Conservation (phyloP, 1,140 invertebrate species). For the Neodiprion virginianus region DNA sequence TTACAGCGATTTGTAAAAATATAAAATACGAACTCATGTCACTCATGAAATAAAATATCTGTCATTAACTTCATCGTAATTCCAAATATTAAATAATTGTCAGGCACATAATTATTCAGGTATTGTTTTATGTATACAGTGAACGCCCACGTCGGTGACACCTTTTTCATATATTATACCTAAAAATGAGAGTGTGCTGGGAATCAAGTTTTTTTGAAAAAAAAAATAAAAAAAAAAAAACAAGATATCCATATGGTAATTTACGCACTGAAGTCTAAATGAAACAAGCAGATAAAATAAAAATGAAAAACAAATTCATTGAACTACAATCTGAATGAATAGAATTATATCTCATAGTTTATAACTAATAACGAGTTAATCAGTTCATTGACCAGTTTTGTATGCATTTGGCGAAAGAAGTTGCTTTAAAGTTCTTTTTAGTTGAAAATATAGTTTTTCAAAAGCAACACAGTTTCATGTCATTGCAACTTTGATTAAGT, state of each 20-base stretch:
- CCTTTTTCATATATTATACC: not conserved
- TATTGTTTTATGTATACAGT: not conserved
- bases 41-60: too few relatives aligned
- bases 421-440: slow-evolving; percentile 34
- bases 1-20: not conserved
- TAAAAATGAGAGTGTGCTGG: not conserved
- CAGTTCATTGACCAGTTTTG: slow-evolving; percentile 37
- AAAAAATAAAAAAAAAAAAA: not conserved
- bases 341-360: slow-evolving; percentile 49
- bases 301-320: slow-evolving; percentile 25
- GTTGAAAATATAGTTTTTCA: slow-evolving; percentile 14
- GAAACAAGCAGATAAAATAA: not conserved
- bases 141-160: not conserved
- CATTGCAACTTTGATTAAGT: slow-evolving; percentile 54
- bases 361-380: slow-evolving; percentile 1
- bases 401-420: slow-evolving; percentile 54
- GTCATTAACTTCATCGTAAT: not conserved
- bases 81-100: not conserved
- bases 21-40: too few relatives aligned
- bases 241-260: not conserved
- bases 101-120: not conserved
- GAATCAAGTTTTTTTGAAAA: not conserved
- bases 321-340: slow-evolving; percentile 53
- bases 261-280: not conserved
- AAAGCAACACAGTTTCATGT: not conserved